These are phyloP conservation scores for Umimayanthus chanpuru DNA, from an alignment of 92 coral and sea anemone genomes.

Conservation along the genomic window DNA sequence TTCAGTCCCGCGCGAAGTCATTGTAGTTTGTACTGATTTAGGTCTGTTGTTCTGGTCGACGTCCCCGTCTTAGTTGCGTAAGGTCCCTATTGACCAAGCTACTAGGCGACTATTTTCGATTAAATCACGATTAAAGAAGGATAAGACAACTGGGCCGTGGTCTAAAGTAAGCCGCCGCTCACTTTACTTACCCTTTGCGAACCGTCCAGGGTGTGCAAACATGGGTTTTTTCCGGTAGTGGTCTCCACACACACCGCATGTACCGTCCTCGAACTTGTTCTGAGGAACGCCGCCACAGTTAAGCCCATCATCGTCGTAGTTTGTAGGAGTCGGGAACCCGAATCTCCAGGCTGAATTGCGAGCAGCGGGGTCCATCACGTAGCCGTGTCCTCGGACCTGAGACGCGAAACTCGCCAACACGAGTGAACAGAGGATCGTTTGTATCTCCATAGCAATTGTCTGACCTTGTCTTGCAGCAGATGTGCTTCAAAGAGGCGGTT, in stretches of 20 bases:
- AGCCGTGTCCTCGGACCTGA: neutral
- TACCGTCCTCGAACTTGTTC: conserved; percentile 10
- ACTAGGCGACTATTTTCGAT: too few species aligned
- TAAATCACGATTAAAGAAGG: neutral
- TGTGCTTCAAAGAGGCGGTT: neutral
- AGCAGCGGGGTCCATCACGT: neutral
- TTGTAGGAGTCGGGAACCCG: neutral
- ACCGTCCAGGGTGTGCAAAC: conserved; percentile 33
- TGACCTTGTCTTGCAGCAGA: neutral
- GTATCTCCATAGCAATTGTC: neutral
- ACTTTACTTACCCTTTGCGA: conserved; percentile 1
- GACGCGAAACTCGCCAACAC: neutral
- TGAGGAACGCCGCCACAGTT: neutral
- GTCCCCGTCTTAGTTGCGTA: too few species aligned
- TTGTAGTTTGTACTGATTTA: too few species aligned
- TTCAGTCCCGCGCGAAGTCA: too few species aligned
- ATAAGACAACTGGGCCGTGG: neutral
- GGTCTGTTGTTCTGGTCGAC: too few species aligned
- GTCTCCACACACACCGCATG: conserved; percentile 46
- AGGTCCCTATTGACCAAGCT: too few species aligned
- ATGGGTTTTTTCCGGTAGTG: conserved; percentile 11
- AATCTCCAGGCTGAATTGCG: neutral
- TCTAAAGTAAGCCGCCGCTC: neutral
- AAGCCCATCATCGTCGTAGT: neutral
- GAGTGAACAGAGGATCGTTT: neutral